Evolutionary conservation across 2,113 vertebrate species (phyloP).

Genomic region (Vireo altiloquus): DNA sequence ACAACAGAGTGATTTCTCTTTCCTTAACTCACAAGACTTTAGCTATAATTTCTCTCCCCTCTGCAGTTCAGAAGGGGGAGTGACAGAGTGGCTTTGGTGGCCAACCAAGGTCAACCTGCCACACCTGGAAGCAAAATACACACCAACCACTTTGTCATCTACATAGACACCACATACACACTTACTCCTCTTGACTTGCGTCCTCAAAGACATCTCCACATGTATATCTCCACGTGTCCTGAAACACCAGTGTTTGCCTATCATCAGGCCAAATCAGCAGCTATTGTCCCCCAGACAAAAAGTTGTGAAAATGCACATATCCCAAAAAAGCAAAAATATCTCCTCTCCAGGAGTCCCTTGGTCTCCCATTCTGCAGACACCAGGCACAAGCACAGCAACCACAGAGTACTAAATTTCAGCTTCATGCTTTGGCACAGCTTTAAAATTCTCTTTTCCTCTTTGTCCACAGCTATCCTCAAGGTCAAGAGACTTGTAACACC

Average conservation of each 20-base stretch:
- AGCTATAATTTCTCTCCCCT: neutral
- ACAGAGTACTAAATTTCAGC: neutral
- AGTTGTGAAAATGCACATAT: neutral
- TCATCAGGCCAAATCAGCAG: neutral
- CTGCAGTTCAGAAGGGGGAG: neutral
- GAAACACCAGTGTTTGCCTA: neutral
- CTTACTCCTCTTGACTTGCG: rapidly evolving
- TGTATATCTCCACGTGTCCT: neutral
- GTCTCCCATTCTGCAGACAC: neutral
- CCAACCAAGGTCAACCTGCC: neutral
- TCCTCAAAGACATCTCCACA: neutral
- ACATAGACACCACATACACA: rapidly evolving
- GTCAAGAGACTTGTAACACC: neutral
- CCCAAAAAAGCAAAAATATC: neutral
- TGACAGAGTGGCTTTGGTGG: neutral
- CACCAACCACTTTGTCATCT: neutral
- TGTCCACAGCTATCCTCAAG: neutral
- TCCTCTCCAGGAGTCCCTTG: neutral
- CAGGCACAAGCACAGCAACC: neutral
- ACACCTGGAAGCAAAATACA: neutral
- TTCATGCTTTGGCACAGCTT: neutral
- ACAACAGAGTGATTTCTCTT: neutral
- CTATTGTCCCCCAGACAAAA: neutral
- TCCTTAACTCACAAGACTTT: neutral
- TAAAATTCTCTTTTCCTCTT: neutral